These are phyloP conservation scores for Megamerina dolium DNA, from an alignment of 2,888 invertebrate genomes.

Conservation along the genomic window DNA sequence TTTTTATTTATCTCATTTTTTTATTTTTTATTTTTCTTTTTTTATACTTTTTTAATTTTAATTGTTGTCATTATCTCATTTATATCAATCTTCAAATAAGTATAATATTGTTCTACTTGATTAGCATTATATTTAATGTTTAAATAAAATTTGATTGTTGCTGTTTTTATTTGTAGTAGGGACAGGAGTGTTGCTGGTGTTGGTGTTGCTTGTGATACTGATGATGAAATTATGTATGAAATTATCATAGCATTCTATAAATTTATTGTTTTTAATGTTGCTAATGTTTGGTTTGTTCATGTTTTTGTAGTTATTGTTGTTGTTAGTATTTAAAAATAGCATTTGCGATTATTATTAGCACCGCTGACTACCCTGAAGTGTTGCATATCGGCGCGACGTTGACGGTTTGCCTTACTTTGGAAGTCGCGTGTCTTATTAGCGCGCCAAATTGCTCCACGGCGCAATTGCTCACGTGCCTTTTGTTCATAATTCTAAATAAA, in stretches of 20 bases:
- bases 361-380: conserved; percentile 54
- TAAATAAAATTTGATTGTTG: not conserved
- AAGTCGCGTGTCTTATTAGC: conserved; percentile 55
- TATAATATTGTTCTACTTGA: no score
- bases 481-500: conserved; percentile 46
- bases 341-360: conserved; percentile 60
- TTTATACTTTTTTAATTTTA: no score
- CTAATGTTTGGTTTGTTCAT: no score
- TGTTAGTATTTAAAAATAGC: conserved; percentile 39
- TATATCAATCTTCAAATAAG: no score
- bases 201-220: not conserved
- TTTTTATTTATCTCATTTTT: no score
- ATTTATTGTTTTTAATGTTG: no score
- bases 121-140: no score
- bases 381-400: conserved; percentile 54
- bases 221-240: no score
- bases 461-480: conserved; percentile 50
- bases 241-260: no score
- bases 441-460: conserved; percentile 53
- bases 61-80: no score
- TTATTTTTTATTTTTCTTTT: no score
- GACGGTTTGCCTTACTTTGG: conserved; percentile 52
- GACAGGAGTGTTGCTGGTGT: not conserved
- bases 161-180: not conserved
- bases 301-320: not conserved